Evolutionary conservation across 2,888 invertebrate species (phyloP), one percentile per base, ranked within the genome.

Genomic region (Lepeophtheirus nordmannii): DNA sequence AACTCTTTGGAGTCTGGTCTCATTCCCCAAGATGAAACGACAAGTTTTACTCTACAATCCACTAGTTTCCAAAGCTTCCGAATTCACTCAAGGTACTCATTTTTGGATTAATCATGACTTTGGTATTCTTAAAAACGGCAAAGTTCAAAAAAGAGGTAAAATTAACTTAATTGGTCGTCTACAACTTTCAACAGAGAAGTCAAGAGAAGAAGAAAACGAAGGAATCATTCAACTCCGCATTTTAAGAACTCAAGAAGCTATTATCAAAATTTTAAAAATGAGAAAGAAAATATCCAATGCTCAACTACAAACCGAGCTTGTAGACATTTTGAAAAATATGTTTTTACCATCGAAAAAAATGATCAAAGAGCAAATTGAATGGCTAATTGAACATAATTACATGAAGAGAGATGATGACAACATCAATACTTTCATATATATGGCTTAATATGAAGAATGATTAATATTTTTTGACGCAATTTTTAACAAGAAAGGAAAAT

Each of bases 361-460:
- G 87, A 97, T 99, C 72, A 98, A 99, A 78, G 97, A 98, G 78
- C 97, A 98, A 78, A 82, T 98, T 65, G 98, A 98, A 77, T 98
- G 97, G 97, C 83, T 99, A 58, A 97, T 98, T 70, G 97, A 99
- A 78, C 91, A 98, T 77, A 93, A 93, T 76, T 97, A 96, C 76
- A 94, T 97, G 87, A 82, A 84, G 69, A 82, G 97, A 71, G 94
- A 96, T 75, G 94, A 94, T 73, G 89, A 93, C 72, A 93, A 97
- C 76, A 94, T 96, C 75, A 96, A 96, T 78, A 88, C 89, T 73
- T 97, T 96, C 80, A 89, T 93, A 76, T 97, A 97, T 78, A 89
- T 96, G 86, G 92, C 96, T 79, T 94, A 68, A 67, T 58, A 11
- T 30, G 30, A 30, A 30, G 30, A 30, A 2, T 5, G 30, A 30